Base-by-base conservation (phyloP, 2,113 vertebrate species). In the Miniopterus natalensis region DNA sequence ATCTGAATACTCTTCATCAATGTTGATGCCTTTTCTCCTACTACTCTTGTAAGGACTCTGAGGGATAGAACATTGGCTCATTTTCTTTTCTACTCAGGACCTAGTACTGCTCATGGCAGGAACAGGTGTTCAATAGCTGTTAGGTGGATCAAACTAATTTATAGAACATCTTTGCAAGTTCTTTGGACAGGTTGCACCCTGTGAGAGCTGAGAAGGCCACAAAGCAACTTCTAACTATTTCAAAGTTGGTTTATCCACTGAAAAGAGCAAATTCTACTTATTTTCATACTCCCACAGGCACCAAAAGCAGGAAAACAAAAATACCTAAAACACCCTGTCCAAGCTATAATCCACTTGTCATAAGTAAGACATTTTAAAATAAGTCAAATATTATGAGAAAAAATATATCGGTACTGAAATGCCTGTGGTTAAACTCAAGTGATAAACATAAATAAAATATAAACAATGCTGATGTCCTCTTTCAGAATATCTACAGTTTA, bases 321-420 rank as follows among this genome's bases (percentile, higher is more conserved):
- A 74, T 10, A 84, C 57, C 57, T 70, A n/a, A 75, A 83, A 90
- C 21, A 95, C n/a, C 18, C 31, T 61, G 23, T 78, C 27, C 42
- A 84, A 61, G 10, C 17, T 83, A 49, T 66, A 89, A 71, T 74
- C 55, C 27, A 84, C 59, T 65, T 63, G 36, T 80, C 21, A 79
- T 51, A 81, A 55, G 36, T 51, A 70, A 45, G 14, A 13, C 51
- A 79, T 65, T 65, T 65, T 27, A 42, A 79, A 86, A 42, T 36
- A 80, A 92, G 86, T 80, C 73, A 79, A 88, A 84, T 79, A 63
- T 84, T 51, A 77, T 59, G 45, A 93, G 66, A 63, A 86, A 88
- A 59, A 36, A 36, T 65, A 55, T 21, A 53, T 83, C 17, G 74
- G 40, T 63, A 75, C 25, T 71, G 13, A 84, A 88, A 93, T 77